These are phyloP conservation scores for Cephus runcator DNA, from an alignment of 2,888 invertebrate genomes.

Conservation along the genomic window DNA sequence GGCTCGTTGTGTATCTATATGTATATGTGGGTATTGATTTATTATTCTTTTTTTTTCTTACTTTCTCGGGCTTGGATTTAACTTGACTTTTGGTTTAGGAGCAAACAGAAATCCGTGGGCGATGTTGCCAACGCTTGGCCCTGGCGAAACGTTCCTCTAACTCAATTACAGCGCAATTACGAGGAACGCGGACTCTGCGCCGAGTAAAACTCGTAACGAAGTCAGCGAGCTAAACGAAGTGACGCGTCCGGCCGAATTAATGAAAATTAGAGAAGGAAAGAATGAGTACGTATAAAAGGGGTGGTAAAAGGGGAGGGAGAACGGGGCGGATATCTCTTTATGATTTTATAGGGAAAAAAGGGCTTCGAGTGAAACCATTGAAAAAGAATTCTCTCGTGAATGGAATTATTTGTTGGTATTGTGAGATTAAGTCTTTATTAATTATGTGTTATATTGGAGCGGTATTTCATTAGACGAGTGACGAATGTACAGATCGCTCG, in stretches of 20 bases:
- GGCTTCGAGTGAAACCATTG: neutral
- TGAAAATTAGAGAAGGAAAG: neutral
- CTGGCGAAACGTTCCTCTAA: neutral
- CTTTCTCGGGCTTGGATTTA: neutral
- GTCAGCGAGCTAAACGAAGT: neutral
- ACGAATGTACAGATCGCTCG: neutral
- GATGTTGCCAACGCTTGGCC: neutral
- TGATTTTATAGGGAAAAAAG: neutral
- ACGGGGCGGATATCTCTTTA: neutral
- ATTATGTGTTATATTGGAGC: too few relatives aligned
- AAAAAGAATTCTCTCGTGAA: neutral
- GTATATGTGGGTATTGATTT: neutral
- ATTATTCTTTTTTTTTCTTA: neutral
- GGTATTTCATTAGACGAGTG: neutral
- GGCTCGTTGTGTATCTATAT: too few relatives aligned
- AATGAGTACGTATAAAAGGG: neutral
- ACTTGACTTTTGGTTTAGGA: neutral
- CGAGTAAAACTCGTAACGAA: conserved; percentile 5
- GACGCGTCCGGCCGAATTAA: neutral
- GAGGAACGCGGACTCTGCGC: neutral
- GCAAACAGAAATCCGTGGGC: neutral
- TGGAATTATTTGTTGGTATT: neutral
- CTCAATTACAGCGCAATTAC: neutral
- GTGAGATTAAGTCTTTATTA: neutral
- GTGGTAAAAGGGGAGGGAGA: neutral